Percentiles rank a stretch among this genome's conserved stretches.
Conservation (phyloP, 35 echinoderm and acorn worm species). For the Ophioderma brevispina region DNA sequence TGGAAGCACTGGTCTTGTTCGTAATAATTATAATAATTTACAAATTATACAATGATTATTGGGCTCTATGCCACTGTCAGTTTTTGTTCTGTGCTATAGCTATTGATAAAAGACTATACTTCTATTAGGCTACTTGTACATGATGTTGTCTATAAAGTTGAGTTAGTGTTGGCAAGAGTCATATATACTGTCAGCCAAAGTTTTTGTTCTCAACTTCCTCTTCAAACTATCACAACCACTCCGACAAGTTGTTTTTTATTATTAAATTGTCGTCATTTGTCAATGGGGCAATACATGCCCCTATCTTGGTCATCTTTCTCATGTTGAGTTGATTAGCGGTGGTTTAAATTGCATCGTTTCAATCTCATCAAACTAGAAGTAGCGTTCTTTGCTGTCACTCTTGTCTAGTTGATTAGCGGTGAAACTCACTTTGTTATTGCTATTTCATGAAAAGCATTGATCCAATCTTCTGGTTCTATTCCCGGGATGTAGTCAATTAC, state of each 20-base stretch:
- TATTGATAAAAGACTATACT: not conserved
- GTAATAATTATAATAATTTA: not conserved
- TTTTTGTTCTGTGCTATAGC: not conserved
- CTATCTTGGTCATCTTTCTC: not conserved
- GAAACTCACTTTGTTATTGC: no score
- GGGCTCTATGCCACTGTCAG: not conserved
- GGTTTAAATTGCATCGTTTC: slow-evolving; percentile 1
- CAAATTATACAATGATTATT: not conserved
- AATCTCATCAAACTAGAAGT: not conserved
- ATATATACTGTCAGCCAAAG: slow-evolving; percentile 1
- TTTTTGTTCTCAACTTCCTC: not conserved
- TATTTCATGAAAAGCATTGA: no score
- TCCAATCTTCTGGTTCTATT: no score
- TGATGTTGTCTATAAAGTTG: not conserved
- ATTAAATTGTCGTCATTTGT: not conserved
- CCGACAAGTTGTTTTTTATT: not conserved
- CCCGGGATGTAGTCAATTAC: no score
- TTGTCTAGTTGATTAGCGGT: no score
- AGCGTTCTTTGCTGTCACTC: no score
- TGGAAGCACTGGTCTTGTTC: not conserved
- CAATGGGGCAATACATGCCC: not conserved
- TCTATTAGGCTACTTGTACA: not conserved
- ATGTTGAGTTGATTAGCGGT: not conserved
- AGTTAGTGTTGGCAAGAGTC: slow-evolving; percentile 8
- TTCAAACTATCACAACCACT: not conserved